A percentile compares a stretch with the other conserved stretches of the same genome.
phyloP scores from a whole-genome alignment of 2,113 vertebrate genomes.

The Alethe diademata region DNA sequence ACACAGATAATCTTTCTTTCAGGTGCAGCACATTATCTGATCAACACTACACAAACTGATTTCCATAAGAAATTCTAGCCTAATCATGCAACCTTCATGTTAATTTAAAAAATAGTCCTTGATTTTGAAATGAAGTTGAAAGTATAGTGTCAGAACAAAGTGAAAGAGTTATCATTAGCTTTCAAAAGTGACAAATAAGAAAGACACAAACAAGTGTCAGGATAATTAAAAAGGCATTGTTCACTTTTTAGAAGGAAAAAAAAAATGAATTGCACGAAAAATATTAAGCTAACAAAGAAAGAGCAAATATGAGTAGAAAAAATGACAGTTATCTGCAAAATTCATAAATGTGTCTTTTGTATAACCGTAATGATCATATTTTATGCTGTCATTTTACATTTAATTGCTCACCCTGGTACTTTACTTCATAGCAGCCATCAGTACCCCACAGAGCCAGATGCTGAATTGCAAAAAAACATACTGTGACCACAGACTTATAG shows the following conservation, averaged over 20 bases:
- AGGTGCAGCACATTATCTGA: constrained; percentile 51
- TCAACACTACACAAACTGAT: constrained; percentile 47
- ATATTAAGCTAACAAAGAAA: constrained; percentile 86
- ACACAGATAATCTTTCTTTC: constrained; percentile 40
- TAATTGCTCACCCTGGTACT: constrained; percentile 84
- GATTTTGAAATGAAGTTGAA: constrained; percentile 71
- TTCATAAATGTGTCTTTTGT: constrained; percentile 93
- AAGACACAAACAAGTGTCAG: constrained; percentile 75
- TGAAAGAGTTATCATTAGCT: constrained; percentile 72
- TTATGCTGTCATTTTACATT: constrained; percentile 84
- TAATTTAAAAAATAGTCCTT: constrained; percentile 61
- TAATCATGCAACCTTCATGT: constrained; percentile 49
- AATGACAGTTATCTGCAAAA: constrained; percentile 92
- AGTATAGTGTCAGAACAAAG: constrained; percentile 66
- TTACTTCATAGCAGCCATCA: constrained; percentile 86
- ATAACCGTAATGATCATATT: constrained; percentile 91
- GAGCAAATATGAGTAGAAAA: constrained; percentile 82
- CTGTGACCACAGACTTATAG: constrained; percentile 81
- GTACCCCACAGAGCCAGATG: constrained; percentile 86
- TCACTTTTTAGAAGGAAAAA: constrained; percentile 72
- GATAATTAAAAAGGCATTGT: constrained; percentile 80
- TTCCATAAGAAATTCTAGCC: constrained; percentile 59
- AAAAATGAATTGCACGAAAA: constrained; percentile 80
- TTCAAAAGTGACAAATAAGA: constrained; percentile 77
- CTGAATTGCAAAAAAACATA: constrained; percentile 84